These are phyloP conservation scores for Sycobia sp. DNA, from an alignment of 1,140 invertebrate species.

Conservation along the genomic window DNA sequence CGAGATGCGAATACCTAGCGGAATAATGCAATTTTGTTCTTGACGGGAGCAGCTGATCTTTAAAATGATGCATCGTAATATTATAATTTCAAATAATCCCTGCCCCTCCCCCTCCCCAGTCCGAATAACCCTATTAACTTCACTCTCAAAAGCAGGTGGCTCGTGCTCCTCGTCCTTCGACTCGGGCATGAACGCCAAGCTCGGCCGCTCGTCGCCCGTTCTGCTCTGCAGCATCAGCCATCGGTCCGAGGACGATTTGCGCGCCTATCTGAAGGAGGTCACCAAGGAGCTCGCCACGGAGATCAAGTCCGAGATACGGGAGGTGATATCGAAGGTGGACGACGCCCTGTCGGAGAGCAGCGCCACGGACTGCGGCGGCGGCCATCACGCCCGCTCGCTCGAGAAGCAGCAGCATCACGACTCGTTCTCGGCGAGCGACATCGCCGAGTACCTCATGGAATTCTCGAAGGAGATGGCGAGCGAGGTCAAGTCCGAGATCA, in stretches of 20 bases:
- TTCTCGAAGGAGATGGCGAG: constrained; percentile 78
- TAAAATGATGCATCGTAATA: too few relatives aligned
- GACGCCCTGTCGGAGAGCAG: constrained; percentile 73
- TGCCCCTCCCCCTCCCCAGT: too few relatives aligned
- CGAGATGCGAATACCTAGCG: too few relatives aligned
- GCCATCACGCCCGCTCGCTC: constrained; percentile 47
- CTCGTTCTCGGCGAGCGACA: constrained; percentile 73
- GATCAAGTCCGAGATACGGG: constrained; percentile 80
- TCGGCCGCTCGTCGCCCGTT: constrained; percentile 68
- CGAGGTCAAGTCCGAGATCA: constrained; percentile 77
- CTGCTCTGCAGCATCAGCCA: constrained; percentile 62
- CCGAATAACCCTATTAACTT: too few relatives aligned
- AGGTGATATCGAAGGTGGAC: constrained; percentile 78
- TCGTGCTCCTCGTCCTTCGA: constrained; percentile 59
- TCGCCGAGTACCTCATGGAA: constrained; percentile 76
- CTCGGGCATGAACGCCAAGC: constrained; percentile 51
- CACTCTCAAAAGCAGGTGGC: too few relatives aligned
- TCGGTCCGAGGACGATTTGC: constrained; percentile 68
- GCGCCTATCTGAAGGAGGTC: constrained; percentile 76
- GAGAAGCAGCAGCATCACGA: constrained; percentile 57
- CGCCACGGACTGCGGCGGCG: constrained; percentile 49
- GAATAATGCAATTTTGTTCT: too few relatives aligned
- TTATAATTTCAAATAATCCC: too few relatives aligned
- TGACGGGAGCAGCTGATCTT: too few relatives aligned
- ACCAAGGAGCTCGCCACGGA: constrained; percentile 79